These are phyloP conservation scores for Julus scanicus DNA, from an alignment of 2,888 invertebrate species.

Conservation along the genomic window DNA sequence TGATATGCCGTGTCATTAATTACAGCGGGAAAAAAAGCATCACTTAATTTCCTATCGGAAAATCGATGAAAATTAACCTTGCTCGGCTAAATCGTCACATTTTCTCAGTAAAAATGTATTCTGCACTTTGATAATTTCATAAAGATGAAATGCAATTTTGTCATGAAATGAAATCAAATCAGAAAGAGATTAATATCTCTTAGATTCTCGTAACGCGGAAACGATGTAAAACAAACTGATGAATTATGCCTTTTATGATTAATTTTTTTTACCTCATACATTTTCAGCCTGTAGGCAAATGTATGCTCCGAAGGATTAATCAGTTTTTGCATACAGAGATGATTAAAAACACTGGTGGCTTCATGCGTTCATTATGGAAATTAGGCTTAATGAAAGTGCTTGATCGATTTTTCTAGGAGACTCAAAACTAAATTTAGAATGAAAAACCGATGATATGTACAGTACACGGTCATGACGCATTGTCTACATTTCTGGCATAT, in stretches of 20 bases:
- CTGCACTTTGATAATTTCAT: background rate
- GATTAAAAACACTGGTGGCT: conserved; percentile 37
- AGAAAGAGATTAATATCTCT: conserved; percentile 26
- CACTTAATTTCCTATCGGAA: background rate
- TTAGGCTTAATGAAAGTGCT: background rate
- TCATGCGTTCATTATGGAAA: conserved; percentile 21
- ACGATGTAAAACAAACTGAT: conserved; percentile 13
- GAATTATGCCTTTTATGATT: conserved; percentile 14
- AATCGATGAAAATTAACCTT: conserved; percentile 31
- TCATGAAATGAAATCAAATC: background rate
- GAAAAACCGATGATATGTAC: conserved; percentile 1
- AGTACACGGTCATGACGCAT: background rate
- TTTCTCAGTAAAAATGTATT: background rate
- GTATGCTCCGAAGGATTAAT: conserved; percentile 14
- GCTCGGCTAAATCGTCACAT: background rate
- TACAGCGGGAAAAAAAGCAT: background rate
- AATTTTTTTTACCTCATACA: background rate
- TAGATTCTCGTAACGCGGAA: background rate
- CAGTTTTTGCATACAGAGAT: background rate
- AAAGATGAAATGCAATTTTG: conserved; percentile 17
- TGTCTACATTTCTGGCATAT: background rate
- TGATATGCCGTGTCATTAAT: background rate
- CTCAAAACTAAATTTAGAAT: conserved; percentile 39
- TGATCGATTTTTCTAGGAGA: conserved; percentile 6
- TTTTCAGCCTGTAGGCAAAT: background rate